Conservation (phyloP, 2,113 vertebrate species). For the Phoxinus phoxinus region DNA sequence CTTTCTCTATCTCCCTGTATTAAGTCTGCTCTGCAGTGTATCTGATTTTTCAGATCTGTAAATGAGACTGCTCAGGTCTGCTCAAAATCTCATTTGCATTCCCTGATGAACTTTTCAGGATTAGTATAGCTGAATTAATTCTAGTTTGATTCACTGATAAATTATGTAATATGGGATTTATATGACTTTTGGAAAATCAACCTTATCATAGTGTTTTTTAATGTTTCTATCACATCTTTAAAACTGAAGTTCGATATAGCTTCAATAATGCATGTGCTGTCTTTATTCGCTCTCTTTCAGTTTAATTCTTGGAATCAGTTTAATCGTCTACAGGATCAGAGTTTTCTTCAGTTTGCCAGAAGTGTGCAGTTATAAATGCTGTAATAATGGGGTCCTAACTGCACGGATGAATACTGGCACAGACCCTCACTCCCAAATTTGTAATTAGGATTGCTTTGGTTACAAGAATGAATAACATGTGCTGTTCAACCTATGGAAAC, state of each 20-base stretch:
- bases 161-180: constrained; percentile 57
- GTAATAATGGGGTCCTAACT: constrained; percentile 39
- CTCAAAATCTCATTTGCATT: constrained; percentile 4
- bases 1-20: constrained; percentile 4
- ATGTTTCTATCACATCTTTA: not conserved
- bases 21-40: not conserved
- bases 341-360: not conserved
- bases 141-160: constrained; percentile 35
- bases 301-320: not conserved
- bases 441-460: constrained; percentile 91
- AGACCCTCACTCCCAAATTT: constrained; percentile 67
- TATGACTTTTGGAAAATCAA: constrained; percentile 58
- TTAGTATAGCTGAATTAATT: constrained; percentile 54
- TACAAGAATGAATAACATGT: constrained; percentile 83
- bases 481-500: constrained; percentile 55
- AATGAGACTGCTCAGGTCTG: not conserved
- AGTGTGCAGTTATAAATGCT: not conserved
- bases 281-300: constrained; percentile 49
- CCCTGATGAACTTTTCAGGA: not conserved
- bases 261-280: not conserved
- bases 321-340: not conserved
- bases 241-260: not conserved
- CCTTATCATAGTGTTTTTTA: not conserved
- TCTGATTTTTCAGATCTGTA: not conserved
- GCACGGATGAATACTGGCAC: constrained; percentile 37